Evolutionary conservation across 2,113 vertebrate species (phyloP).

Genomic region (Gila orcuttii): DNA sequence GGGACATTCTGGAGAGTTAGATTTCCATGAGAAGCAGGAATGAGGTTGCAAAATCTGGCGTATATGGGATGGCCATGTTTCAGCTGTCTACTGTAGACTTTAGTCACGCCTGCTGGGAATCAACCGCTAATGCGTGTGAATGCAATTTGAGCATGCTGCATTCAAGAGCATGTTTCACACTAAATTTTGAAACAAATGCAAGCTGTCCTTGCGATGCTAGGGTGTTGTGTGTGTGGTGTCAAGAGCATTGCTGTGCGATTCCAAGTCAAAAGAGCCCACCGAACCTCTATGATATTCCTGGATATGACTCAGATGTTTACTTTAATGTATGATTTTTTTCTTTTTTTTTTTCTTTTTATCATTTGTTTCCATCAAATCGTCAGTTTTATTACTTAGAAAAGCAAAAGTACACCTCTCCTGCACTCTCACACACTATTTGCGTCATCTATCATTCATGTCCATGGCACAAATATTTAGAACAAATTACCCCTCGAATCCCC

Average conservation of each 20-base stretch:
- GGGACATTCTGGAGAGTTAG: neutral
- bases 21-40: constrained; percentile 15
- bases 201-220: neutral
- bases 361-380: neutral
- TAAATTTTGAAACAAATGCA: neutral
- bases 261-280: neutral
- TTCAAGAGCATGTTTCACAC: neutral
- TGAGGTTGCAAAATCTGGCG: neutral
- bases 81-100: neutral
- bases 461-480: neutral
- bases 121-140: constrained; percentile 3
- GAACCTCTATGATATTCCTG: neutral
- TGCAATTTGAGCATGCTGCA: constrained; percentile 1
- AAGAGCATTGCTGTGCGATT: neutral
- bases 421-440: too few species aligned
- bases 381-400: neutral
- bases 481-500: neutral
- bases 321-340: too few species aligned
- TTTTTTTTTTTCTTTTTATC: neutral
- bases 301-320: neutral
- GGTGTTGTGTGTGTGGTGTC: neutral
- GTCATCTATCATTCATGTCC: neutral
- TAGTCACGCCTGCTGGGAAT: constrained; percentile 23
- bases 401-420: neutral
- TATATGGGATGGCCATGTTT: constrained; percentile 21